Base-by-base conservation (phyloP, 2,888 invertebrate genomes). In the Xanthia icteritia region DNA sequence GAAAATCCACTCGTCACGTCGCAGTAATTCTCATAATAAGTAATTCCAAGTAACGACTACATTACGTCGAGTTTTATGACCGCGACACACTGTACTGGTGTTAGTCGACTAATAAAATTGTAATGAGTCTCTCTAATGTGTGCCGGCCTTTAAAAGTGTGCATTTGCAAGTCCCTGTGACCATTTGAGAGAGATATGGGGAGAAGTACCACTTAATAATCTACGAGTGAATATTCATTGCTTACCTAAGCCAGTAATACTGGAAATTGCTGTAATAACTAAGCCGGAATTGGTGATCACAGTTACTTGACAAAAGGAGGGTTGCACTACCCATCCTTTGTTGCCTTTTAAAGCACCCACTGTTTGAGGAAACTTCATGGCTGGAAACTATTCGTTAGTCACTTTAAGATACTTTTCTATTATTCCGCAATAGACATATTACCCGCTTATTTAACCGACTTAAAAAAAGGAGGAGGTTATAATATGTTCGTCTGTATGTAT, bases 81-180 rank as follows among this genome's bases (percentile, higher is more conserved):
- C 67, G 76, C 77, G 73, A 83, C 83, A 86, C 73, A 69, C 71
- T 73, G 86, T 81, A 75, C 76, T 72, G 79, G 65, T 77, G 83
- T 80, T 71, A 73, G 77, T 70, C 64, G 64, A 73, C 80, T 86
- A 85, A 86, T 85, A 85, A 85, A 85, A 83, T 83, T 82, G 84
- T 75, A 77, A 86, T 76, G 86, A 84, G 74, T 74, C 63, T 66
- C 58, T 76, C 36, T 79, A 77, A 81, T 77, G 83, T 76, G 73
- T 20, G 64, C 65, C 39, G 76, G 77, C 71, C 86, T 77, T 83
- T 75, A 80, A 80, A 82, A 85, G 69, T 85, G 73, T 70, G 74
- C 83, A 77, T 83, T 85, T 83, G 83, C 69, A 83, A 79, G 72
- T 80, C 61, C 45, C 31, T 27, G 60, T 54, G 15, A 20, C 20